Evolutionary conservation across 2,888 invertebrate species (phyloP), one percentile per base, ranked within the genome.

Genomic region (Drosophila macrospina): DNA sequence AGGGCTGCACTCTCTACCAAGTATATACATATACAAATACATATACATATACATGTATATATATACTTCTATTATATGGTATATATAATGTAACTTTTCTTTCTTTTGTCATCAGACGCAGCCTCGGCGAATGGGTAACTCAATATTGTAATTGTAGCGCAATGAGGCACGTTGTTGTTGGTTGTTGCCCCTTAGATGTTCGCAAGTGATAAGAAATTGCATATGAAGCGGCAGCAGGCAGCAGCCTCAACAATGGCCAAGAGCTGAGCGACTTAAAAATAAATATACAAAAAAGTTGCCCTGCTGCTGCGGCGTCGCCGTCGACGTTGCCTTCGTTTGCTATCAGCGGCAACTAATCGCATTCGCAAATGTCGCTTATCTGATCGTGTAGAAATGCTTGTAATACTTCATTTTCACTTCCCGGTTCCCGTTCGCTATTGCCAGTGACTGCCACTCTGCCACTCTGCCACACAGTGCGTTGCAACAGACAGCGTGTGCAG

Each of bases 81-180:
- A 26, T 59, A 72, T 69, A 74, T 78, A 88, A 81, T 85, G 87
- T 74, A 69, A 78, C 75, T 70, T 85, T 86, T 73, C 66, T 64
- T 69, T 68, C 82, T 69, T 74, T 80, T 82, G 68, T 77, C 61
- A 63, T 64, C 70, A 34, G 54, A n/a, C 54, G 50, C 64, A 59
- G 67, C 47, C 63, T 60, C 69, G 71, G 57, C 87, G 83, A 88
- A 86, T 82, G 84, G 88, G 89, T 86, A 88, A 86, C 87, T 87
- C 82, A 86, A 86, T 90, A 90, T 90, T 89, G 90, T 90, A 90
- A 90, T 90, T 90, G 90, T 91, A 90, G 83, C 91, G 88, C 90
- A 91, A 91, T 90, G 90, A 90, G 89, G 89, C 90, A 80, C 84
- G 88, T 13, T 80, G 82, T 57, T 47, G 59, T 45, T 63, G 57